These are phyloP conservation scores for Lasius platythorax DNA, from an alignment of 2,888 invertebrate species.

Conservation along the genomic window DNA sequence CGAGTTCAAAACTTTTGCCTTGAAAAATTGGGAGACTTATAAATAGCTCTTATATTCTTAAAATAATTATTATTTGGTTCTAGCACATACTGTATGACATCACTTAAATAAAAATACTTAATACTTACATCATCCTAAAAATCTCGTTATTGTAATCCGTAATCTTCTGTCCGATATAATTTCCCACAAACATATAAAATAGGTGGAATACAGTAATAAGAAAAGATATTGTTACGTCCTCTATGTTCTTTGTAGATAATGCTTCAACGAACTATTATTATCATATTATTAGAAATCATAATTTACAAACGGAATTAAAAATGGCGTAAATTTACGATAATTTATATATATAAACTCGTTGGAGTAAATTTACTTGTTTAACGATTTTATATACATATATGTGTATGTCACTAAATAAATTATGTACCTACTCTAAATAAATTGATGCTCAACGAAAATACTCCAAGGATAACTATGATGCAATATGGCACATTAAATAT, in stretches of 20 bases:
- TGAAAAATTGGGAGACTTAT: neutral
- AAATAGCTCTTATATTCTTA: neutral
- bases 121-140: slow-evolving; percentile 26
- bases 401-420: neutral
- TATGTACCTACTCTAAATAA: slow-evolving; percentile 30
- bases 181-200: neutral
- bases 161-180: neutral
- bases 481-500: slow-evolving; percentile 5
- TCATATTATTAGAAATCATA: neutral
- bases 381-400: neutral
- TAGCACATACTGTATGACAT: neutral
- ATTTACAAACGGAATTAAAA: neutral
- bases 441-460: slow-evolving; percentile 13
- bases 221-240: neutral
- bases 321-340: neutral
- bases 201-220: neutral
- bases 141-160: slow-evolving; percentile 8
- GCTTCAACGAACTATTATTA: slow-evolving; percentile 6
- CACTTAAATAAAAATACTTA: neutral
- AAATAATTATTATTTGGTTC: neutral
- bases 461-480: neutral
- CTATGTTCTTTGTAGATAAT: neutral
- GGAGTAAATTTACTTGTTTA: neutral
- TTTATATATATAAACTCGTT: neutral
- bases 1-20: neutral